Percentiles rank a stretch among this genome's conserved stretches.
These are phyloP conservation scores for Drosophila albomicans DNA, from an alignment of 1,140 invertebrate genomes.

Conservation along the genomic window DNA sequence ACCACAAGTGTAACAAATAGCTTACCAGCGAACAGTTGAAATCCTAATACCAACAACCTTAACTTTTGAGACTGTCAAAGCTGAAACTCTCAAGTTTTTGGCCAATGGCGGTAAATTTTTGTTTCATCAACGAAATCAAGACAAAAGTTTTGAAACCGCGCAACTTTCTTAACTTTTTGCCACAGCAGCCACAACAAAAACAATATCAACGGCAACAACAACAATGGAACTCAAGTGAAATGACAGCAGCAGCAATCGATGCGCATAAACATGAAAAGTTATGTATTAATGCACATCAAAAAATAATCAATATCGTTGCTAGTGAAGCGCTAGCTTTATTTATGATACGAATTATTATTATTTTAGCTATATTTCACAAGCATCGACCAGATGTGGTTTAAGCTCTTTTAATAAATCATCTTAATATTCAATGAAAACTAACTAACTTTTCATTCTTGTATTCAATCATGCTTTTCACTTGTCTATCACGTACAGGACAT, in stretches of 20 bases:
- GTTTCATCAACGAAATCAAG: constrained; percentile 61
- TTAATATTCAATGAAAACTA: background rate
- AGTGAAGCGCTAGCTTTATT: background rate
- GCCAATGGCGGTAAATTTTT: constrained; percentile 25
- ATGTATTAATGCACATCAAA: constrained; percentile 51
- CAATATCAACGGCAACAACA: constrained; percentile 38
- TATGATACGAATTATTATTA: background rate
- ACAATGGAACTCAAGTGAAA: constrained; percentile 55
- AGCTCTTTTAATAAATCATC: background rate
- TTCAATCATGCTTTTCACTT: constrained; percentile 17
- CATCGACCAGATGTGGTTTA: background rate
- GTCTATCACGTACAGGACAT: constrained; percentile 18
- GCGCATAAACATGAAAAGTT: constrained; percentile 63
- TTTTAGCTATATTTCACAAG: too few species aligned
- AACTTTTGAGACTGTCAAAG: constrained; percentile 48
- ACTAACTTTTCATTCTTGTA: background rate
- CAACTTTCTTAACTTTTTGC: constrained; percentile 65
- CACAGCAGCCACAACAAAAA: constrained; percentile 34
- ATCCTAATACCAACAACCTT: constrained; percentile 38
- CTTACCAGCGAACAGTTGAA: constrained; percentile 16
- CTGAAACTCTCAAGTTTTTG: constrained; percentile 32
- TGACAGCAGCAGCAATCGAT: constrained; percentile 67
- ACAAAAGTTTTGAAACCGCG: constrained; percentile 65
- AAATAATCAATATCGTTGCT: constrained; percentile 58
- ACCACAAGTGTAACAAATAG: constrained; percentile 36